Evolutionary conservation across 1,140 invertebrate species (phyloP).

Genomic region (Achatina immaculata): DNA sequence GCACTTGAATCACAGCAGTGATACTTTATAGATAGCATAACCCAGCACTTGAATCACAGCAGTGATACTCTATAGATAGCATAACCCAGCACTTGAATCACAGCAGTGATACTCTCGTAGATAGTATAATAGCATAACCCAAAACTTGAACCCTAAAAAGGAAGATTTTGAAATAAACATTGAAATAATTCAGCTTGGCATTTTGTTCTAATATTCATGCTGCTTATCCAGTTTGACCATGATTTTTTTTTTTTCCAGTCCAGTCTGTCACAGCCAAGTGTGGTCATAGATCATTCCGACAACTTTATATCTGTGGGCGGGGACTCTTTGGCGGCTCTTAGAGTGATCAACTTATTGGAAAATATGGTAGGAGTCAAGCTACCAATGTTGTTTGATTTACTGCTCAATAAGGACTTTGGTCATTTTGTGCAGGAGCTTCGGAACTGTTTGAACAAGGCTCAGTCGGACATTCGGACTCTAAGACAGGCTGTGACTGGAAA

Average conservation of each 20-base stretch:
- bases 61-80: no score
- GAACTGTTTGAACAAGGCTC: not conserved
- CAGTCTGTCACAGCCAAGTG: not conserved
- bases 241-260: conserved; percentile 32
- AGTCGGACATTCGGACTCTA: not conserved
- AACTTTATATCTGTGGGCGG: conserved; percentile 71
- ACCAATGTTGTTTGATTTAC: conserved; percentile 58
- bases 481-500: not conserved
- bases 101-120: no score
- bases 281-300: conserved; percentile 17
- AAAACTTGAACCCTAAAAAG: no score
- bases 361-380: conserved; percentile 42
- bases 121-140: no score
- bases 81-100: no score
- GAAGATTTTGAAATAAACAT: no score
- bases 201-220: no score
- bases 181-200: no score
- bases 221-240: no score
- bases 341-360: conserved; percentile 64
- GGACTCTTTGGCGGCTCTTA: conserved; percentile 70
- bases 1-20: no score
- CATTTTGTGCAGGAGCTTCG: conserved; percentile 26
- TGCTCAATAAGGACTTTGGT: conserved; percentile 61
- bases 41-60: no score
- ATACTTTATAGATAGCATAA: no score